Conservation (phyloP, 1,140 invertebrate genomes). For the Panagrolaimus sp. region DNA sequence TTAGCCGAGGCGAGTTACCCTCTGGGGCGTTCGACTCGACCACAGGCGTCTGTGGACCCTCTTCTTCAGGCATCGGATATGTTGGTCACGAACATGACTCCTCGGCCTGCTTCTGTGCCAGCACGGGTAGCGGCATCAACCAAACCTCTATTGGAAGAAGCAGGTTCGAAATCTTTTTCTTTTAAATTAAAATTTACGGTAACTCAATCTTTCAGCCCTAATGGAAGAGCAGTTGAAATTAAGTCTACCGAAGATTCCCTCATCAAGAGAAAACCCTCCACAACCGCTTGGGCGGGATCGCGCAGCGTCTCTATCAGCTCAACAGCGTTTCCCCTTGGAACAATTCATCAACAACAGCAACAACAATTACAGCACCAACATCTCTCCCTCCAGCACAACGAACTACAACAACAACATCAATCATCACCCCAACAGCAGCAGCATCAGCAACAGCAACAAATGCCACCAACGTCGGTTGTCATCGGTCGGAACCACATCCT, state of each 20-base stretch:
- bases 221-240: conserved; percentile 9
- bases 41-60: conserved; percentile 11
- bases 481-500: conserved; percentile 13
- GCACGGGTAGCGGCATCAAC: conserved; percentile 13
- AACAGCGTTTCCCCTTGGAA: background rate
- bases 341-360: conserved; percentile 7
- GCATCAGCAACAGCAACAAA: background rate
- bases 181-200: too few relatives aligned
- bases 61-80: background rate
- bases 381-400: too few relatives aligned
- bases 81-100: conserved; percentile 6
- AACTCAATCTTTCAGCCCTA: too few relatives aligned
- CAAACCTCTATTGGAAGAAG: conserved; percentile 15
- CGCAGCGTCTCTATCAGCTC: conserved; percentile 3
- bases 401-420: too few relatives aligned
- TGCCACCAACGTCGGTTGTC: conserved; percentile 16
- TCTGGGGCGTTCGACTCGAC: background rate
- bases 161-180: background rate
- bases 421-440: background rate
- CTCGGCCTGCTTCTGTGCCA: conserved; percentile 18
- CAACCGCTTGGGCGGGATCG: background rate
- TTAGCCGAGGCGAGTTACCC: conserved; percentile 28
- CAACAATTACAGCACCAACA: conserved; percentile 13
- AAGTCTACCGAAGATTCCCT: background rate
- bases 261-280: background rate